Conservation (phyloP, 2,797 vertebrate species). For the Pseudochirops cupreus region DNA sequence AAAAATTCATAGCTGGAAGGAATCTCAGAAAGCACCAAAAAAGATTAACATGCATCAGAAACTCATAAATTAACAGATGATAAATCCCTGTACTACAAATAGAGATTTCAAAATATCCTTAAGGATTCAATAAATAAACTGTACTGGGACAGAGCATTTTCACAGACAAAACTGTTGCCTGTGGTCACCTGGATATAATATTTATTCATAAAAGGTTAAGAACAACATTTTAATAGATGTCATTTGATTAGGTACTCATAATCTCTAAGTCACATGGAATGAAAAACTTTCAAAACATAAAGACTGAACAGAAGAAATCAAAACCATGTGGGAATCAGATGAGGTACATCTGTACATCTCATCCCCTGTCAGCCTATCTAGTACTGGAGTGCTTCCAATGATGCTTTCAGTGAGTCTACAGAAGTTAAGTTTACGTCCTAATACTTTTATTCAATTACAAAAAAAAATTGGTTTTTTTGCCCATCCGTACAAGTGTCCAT, state of each 20-base stretch:
- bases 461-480: neutral
- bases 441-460: neutral
- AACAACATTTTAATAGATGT: neutral
- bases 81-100: neutral
- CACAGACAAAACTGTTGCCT: neutral
- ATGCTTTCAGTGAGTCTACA: neutral
- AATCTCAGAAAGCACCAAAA: neutral
- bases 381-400: neutral
- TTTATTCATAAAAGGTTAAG: neutral
- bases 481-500: neutral
- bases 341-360: neutral
- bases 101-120: neutral
- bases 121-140: neutral
- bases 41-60: neutral
- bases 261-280: neutral
- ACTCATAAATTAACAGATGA: neutral
- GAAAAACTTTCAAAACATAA: neutral
- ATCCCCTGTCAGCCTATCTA: neutral
- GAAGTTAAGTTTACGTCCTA: neutral
- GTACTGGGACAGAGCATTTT: neutral
- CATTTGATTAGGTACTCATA: neutral
- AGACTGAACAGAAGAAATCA: neutral
- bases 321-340: neutral
- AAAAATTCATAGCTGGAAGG: neutral
- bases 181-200: neutral